A percentile compares a stretch with the other conserved stretches of the same genome.
Evolutionary conservation across 2,113 vertebrate species (phyloP).

Genomic region (Stictonetta naevosa): DNA sequence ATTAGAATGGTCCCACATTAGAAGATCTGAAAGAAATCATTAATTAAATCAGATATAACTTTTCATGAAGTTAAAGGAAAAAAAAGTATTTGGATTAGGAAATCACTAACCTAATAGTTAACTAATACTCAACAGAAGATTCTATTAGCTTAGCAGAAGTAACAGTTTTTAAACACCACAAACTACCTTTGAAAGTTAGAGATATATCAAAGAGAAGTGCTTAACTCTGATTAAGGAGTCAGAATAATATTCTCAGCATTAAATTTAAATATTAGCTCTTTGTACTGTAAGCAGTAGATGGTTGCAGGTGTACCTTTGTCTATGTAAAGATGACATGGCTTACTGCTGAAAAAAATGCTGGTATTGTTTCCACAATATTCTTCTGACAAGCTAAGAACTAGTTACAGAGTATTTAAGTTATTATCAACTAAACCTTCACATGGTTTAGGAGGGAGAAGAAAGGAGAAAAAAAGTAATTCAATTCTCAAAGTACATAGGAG

Average conservation of each 20-base stretch:
- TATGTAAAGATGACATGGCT: neutral
- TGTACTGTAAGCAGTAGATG: neutral
- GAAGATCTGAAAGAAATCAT: neutral
- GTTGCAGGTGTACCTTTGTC: neutral
- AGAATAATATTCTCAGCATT: neutral
- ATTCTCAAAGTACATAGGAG: neutral
- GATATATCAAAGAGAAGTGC: neutral
- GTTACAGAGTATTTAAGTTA: neutral
- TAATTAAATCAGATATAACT: neutral
- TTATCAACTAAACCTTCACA: neutral
- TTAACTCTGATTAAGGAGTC: neutral
- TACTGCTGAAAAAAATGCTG: neutral
- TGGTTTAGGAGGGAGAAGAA: accelerated
- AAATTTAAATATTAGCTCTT: neutral
- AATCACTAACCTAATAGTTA: neutral
- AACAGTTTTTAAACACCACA: neutral
- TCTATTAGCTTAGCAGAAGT: neutral
- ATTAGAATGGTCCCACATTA: neutral
- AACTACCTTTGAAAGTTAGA: neutral
- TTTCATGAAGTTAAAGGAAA: neutral
- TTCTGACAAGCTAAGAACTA: neutral
- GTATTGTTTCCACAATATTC: neutral
- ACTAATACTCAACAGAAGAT: neutral
- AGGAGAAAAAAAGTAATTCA: neutral
- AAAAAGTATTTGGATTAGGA: neutral